Evolutionary conservation across 2,888 invertebrate genomes (phyloP).

Genomic region (Cataglyphis altisquamis): DNA sequence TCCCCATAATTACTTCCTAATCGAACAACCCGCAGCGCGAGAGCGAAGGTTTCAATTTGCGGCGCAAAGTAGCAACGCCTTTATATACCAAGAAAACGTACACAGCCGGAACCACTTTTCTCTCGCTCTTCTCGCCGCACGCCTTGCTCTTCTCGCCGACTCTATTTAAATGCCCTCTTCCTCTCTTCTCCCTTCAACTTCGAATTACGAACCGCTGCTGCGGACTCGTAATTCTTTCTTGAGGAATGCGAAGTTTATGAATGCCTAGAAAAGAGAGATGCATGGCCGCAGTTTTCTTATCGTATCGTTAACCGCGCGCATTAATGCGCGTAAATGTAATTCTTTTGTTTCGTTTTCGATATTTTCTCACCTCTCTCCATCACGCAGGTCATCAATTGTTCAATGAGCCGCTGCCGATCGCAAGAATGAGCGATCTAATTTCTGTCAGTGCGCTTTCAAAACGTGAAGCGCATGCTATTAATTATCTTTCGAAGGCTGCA

Average conservation of each 20-base stretch:
- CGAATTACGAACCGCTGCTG: constrained; percentile 3
- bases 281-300: constrained; percentile 35
- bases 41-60: constrained; percentile 40
- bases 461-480: background rate
- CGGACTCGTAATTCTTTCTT: background rate
- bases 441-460: background rate
- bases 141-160: background rate
- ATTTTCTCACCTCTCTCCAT: background rate
- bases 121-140: background rate
- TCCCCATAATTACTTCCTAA: constrained; percentile 32
- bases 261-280: constrained; percentile 25
- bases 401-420: background rate
- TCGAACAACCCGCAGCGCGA: constrained; percentile 23
- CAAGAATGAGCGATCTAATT: background rate
- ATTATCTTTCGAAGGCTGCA: constrained; percentile 12
- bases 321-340: background rate
- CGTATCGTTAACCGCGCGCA: constrained; percentile 23
- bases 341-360: background rate
- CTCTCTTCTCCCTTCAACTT: constrained; percentile 7
- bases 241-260: constrained; percentile 42
- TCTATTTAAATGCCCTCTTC: constrained; percentile 9
- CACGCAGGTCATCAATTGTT: constrained; percentile 2
- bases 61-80: constrained; percentile 37
- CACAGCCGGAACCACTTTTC: constrained; percentile 39
- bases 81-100: constrained; percentile 11